Evolutionary conservation across 64 coral and sea anemone species (phyloP).

Genomic region (Montipora efflorescens): DNA sequence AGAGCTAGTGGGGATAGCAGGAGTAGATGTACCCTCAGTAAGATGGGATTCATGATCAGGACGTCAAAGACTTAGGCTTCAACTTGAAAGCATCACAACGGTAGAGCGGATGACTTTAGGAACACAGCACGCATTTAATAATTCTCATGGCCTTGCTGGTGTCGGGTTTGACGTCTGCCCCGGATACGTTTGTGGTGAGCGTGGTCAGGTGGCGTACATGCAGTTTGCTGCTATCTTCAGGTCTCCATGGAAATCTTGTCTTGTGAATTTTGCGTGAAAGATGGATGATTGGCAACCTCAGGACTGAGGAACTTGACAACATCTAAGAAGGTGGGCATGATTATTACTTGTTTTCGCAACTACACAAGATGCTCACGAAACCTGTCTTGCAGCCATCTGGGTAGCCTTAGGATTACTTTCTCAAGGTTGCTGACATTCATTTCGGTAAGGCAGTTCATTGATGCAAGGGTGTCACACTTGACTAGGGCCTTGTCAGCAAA

Average conservation of each 20-base stretch:
- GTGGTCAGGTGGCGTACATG: background rate
- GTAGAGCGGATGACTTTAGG: background rate
- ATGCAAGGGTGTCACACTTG: conserved; percentile 39
- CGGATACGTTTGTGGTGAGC: background rate
- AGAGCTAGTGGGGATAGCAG: background rate
- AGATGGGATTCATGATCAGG: background rate
- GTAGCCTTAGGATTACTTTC: conserved; percentile 40
- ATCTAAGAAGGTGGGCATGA: background rate
- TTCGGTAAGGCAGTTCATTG: background rate
- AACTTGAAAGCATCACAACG: background rate
- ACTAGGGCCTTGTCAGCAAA: conserved; percentile 36
- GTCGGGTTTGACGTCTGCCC: background rate
- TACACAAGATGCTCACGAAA: conserved; percentile 6
- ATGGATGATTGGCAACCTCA: background rate
- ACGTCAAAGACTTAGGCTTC: background rate
- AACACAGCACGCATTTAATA: background rate
- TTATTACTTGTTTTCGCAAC: background rate
- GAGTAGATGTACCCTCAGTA: background rate
- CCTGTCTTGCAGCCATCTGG: conserved; percentile 20
- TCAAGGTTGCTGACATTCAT: background rate
- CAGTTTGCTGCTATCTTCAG: background rate
- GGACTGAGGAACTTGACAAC: background rate
- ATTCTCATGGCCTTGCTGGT: background rate
- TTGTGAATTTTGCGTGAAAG: background rate
- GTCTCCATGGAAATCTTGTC: background rate